These are phyloP conservation scores for Hydractinia symbiolongicarpus DNA, from an alignment of 30 jellyfish, hydroid and myxozoan genomes.

Conservation along the genomic window DNA sequence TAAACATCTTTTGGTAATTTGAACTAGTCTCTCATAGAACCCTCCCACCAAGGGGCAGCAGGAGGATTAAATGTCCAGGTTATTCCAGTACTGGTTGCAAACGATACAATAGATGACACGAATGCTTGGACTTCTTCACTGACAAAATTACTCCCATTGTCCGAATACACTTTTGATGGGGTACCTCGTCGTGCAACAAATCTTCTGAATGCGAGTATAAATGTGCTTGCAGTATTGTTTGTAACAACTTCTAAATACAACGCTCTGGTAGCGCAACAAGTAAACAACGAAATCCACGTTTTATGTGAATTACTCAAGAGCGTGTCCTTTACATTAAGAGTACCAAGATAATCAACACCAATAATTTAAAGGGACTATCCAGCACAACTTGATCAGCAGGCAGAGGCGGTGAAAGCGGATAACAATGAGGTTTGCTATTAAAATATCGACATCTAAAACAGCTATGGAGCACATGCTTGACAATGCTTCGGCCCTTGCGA, in stretches of 20 bases:
- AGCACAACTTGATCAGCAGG: not conserved
- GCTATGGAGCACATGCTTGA: not conserved
- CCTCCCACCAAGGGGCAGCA: conserved; percentile 47
- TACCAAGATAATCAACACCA: not conserved
- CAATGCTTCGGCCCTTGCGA: not conserved
- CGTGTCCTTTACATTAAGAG: not conserved
- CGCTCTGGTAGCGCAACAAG: not conserved
- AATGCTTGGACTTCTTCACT: not conserved
- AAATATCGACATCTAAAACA: not conserved
- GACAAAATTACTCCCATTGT: not conserved
- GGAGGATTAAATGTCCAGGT: conserved; percentile 15
- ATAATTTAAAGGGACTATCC: not conserved
- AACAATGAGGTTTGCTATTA: not conserved
- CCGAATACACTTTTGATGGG: not conserved
- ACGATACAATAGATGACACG: not conserved
- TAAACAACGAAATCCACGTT: not conserved
- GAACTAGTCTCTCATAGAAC: conserved; percentile 29
- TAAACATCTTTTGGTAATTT: conserved; percentile 8
- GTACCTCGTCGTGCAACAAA: not conserved
- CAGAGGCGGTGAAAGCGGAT: not conserved
- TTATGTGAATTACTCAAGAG: not conserved
- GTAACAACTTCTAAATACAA: not conserved
- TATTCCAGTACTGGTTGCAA: not conserved
- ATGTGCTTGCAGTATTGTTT: not conserved
- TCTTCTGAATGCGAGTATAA: not conserved